Evolutionary conservation across 2,113 vertebrate genomes (phyloP).

Genomic region (Calypte anna): DNA sequence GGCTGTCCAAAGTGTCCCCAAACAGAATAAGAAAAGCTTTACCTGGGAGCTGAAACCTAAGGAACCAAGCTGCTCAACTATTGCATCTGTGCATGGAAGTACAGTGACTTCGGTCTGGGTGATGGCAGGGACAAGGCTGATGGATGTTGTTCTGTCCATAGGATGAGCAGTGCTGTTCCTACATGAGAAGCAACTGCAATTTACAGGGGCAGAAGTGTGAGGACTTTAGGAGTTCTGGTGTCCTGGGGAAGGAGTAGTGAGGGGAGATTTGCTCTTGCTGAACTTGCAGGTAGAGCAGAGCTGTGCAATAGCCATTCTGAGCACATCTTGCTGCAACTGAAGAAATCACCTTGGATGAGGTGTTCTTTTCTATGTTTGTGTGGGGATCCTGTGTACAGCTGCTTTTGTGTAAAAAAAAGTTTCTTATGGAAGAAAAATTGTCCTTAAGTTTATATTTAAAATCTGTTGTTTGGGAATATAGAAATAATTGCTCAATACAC

Average conservation of each 20-base stretch:
- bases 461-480: not conserved
- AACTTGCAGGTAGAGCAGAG: not conserved
- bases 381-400: accelerated
- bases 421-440: not conserved
- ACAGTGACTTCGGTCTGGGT: not conserved
- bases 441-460: not conserved
- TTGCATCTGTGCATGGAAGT: not conserved
- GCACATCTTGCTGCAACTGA: not conserved
- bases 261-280: not conserved
- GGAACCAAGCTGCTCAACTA: accelerated
- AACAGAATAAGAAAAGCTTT: not conserved
- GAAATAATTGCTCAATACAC: not conserved
- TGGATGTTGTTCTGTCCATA: not conserved
- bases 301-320: not conserved
- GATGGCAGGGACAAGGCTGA: not conserved
- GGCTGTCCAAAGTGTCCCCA: not conserved
- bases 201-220: not conserved
- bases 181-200: not conserved
- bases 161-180: not conserved
- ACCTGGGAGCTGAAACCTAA: not conserved
- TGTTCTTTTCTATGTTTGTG: not conserved
- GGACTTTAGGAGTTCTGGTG: not conserved
- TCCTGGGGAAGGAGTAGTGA: not conserved
- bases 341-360: not conserved
- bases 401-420: not conserved